Evolutionary conservation across 2,888 invertebrate species (phyloP).

Genomic region (Muscina levida): DNA sequence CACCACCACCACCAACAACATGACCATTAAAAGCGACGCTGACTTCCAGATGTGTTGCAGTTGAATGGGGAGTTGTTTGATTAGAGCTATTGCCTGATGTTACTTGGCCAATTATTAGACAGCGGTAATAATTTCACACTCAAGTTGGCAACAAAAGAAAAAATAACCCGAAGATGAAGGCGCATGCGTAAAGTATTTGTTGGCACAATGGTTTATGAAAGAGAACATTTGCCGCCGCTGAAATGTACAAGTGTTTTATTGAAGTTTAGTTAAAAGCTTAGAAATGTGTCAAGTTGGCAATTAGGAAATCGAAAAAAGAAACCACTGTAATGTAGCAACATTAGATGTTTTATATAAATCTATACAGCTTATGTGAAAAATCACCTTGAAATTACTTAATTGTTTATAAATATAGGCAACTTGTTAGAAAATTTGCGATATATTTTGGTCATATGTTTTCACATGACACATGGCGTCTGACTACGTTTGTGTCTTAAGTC

Average conservation of each 20-base stretch:
- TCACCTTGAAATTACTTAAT: too few species aligned
- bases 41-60: constrained; percentile 2
- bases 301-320: too few species aligned
- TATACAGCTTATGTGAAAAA: too few species aligned
- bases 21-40: background rate
- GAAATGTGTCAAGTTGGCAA: too few species aligned
- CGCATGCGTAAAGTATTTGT: background rate
- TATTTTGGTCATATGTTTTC: too few species aligned
- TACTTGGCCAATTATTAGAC: constrained; percentile 36
- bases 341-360: too few species aligned
- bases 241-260: constrained; percentile 4
- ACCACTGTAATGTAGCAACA: too few species aligned
- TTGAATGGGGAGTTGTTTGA: constrained; percentile 27
- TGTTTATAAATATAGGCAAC: too few species aligned
- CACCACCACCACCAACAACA: background rate
- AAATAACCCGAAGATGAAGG: background rate
- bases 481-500: too few species aligned
- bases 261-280: constrained; percentile 18
- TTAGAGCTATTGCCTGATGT: background rate
- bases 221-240: constrained; percentile 19
- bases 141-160: background rate
- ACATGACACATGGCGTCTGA: too few species aligned
- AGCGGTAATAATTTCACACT: constrained; percentile 33
- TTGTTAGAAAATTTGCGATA: too few species aligned
- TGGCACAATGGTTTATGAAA: background rate